These are phyloP conservation scores for Troides aeacus DNA, from an alignment of 2,888 invertebrate species.

Conservation along the genomic window DNA sequence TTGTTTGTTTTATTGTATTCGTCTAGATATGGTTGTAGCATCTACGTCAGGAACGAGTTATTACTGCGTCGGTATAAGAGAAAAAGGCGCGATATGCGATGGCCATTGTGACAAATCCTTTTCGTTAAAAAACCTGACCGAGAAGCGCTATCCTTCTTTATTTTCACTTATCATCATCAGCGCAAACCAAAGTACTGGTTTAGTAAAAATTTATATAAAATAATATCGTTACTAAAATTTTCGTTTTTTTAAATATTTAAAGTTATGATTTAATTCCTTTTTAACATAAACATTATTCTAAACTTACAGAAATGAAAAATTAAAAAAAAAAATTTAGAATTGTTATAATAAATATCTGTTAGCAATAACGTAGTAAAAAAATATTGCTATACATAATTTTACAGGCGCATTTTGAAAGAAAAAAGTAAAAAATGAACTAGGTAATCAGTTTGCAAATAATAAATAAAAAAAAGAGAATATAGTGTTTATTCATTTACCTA, in stretches of 20 bases:
- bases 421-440: not conserved
- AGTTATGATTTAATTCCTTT: too few relatives aligned
- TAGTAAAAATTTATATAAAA: not conserved
- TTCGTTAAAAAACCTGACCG: conserved; percentile 16
- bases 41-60: conserved; percentile 26
- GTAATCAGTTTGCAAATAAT: not conserved
- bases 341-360: not conserved
- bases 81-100: conserved; percentile 25
- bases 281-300: too few relatives aligned
- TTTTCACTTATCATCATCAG: conserved; percentile 9
- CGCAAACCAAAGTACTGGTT: not conserved
- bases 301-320: not conserved
- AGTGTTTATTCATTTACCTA: not conserved
- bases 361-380: not conserved
- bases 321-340: not conserved
- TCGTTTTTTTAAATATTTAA: not conserved
- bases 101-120: conserved; percentile 30
- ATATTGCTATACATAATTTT: not conserved
- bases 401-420: not conserved
- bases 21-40: conserved; percentile 28
- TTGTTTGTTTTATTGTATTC: conserved; percentile 25
- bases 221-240: not conserved
- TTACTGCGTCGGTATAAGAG: conserved; percentile 23
- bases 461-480: not conserved
- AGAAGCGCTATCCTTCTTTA: conserved; percentile 3